A percentile compares a stretch with the other conserved stretches of the same genome.
These are phyloP conservation scores for Garrulus glandarius DNA, from an alignment of 2,797 vertebrate species.

Conservation along the genomic window DNA sequence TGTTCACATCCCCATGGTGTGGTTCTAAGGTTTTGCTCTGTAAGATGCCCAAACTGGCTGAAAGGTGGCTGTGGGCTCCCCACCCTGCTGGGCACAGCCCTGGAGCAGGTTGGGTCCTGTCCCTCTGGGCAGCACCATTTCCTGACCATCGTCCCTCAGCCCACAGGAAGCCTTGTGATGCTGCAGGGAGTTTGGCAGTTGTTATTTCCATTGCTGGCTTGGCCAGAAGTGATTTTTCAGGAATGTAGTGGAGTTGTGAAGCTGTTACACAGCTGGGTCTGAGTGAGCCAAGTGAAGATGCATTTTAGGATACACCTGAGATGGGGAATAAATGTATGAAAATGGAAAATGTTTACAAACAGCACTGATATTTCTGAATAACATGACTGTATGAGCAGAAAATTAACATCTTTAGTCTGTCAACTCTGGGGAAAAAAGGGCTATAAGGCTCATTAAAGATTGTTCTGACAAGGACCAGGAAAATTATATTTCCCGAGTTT, in stretches of 20 bases:
- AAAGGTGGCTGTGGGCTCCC: not conserved
- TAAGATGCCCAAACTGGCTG: not conserved
- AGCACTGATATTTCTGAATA: not conserved
- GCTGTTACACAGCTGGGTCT: not conserved
- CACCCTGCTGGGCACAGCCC: not conserved
- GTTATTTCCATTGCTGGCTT: not conserved
- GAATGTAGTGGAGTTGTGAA: not conserved
- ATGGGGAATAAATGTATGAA: not conserved
- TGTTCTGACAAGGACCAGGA: not conserved
- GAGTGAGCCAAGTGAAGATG: not conserved
- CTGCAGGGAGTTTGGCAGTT: not conserved
- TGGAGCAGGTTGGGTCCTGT: not conserved
- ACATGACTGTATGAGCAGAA: not conserved
- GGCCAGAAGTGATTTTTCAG: not conserved
- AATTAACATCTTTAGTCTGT: not conserved
- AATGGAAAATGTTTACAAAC: not conserved
- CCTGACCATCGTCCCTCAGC: accelerated
- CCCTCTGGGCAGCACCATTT: not conserved
- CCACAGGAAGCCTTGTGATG: accelerated
- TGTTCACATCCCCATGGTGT: accelerated
- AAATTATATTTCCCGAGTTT: not conserved
- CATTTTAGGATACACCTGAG: not conserved
- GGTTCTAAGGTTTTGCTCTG: not conserved
- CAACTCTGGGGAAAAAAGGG: not conserved
- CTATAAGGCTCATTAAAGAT: not conserved